Evolutionary conservation across 2,113 vertebrate genomes (phyloP), one percentile per base, ranked within the genome.

Genomic region (Anas platyrhynchos): DNA sequence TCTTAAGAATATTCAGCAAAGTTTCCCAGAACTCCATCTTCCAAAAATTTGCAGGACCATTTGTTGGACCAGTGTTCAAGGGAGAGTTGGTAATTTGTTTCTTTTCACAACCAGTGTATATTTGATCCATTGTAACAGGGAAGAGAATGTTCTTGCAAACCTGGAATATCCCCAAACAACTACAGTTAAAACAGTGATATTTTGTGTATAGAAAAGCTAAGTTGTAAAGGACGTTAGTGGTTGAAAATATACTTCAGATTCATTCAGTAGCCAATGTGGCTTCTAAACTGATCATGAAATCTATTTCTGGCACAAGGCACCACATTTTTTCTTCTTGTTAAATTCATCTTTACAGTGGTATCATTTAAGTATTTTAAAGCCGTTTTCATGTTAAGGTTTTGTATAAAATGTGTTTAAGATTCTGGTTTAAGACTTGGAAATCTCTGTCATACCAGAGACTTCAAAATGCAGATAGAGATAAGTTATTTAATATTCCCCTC

Each of bases 281-380:
- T 93, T 59, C 61, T 74, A 8, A 83, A 59, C 44, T 59, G 52
- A 86, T 81, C 77, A 38, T 65, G 61, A 90, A 74, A 55, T 74
- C 22, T 83, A 46, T 77, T 95, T 88, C 7, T 20, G 55, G 55
- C 82, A 71, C 0, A 1, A 91, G 68, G 46, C 76, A 59, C 23
- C 59, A 63, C 36, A 29, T 74, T 83, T 88, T 72, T 84, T 59
- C 26, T 65, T 41, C 62, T 15, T 72, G 95, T 92, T 91, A 88
- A 85, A 77, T 63, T 77, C 4, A 63, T 90, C 58, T 79, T 93
- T 88, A n/a, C 79, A 75, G 74, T 81, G 41, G 41, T 81, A 77
- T 85, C 87, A 88, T 87, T 91, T 86, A 66, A 86, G 46, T 41
- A 74, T 90, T 93, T 94, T 71, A 81, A 86, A 86, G 34, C 63